Base-by-base conservation (phyloP, 2,888 invertebrate genomes). In the Alloscopus bannaensis region DNA sequence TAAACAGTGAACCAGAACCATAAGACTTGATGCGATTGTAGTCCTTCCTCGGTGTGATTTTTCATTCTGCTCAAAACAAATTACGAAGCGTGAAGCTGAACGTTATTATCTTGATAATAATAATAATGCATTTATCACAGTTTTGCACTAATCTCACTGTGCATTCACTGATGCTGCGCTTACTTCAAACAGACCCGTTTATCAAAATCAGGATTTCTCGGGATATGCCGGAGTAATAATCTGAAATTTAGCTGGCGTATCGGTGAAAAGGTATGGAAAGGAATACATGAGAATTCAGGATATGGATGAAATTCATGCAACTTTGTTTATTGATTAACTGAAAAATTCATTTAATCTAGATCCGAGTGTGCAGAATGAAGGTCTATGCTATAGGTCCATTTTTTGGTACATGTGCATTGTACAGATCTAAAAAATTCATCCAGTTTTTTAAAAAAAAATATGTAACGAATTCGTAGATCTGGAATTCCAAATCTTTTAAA, bases 1-100 rank as follows among this genome's bases (percentile, higher is more conserved):
- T 65, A 66, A 42, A 75, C 73, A 75, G 31, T 75, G 73, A 75
- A 66, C 73, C 73, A 59, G 65, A 36, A 16, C 36, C 24, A 52
- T 6, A 8, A 47, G 11, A n/a, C 22, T 42, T 26, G 31, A 40
- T 55, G 36, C 20, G 55, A 26, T 20, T 28, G 28, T n/a, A 65
- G n/a, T 50, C 50, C 31, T 36, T 68, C n/a, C n/a, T 6, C 36
- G 65, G 31, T 50, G 22, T 24, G 6, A 16, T 16, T 24, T 52
- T 22, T 22, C 24, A 36, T 8, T 40, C 47, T 68, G 24, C n/a
- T 18, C 20, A 68, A 29, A 26, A n/a, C 20, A 59, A 70, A 40
- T 47, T 60, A 40, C 4, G 20, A 16, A 45, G 59, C 70, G 70
- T 70, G 42, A 59, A 59, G 59, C 8, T 22, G 50, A 71, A 62